Evolutionary conservation across 2,888 invertebrate genomes (phyloP).

Genomic region (Anthophora plumipes): DNA sequence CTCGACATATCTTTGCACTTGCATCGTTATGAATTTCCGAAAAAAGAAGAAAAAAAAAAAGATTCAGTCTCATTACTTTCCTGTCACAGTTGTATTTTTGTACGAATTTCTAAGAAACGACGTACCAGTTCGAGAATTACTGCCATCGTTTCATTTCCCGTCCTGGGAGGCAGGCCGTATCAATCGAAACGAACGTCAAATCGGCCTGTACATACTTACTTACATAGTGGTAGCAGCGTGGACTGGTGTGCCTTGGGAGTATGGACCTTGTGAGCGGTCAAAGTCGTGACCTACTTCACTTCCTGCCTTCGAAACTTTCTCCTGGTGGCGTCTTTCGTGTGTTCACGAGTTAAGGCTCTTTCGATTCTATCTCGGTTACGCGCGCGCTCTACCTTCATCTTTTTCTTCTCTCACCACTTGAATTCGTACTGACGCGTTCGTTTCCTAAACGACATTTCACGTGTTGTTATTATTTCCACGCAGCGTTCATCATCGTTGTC

Average conservation of each 20-base stretch:
- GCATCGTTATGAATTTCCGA: no score
- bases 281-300: conserved; percentile 84
- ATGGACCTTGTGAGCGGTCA: conserved; percentile 84
- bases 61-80: no score
- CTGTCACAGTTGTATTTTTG: not conserved
- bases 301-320: conserved; percentile 83
- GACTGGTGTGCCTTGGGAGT: conserved; percentile 72
- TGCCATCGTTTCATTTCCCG: conserved; percentile 9
- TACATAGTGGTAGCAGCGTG: conserved; percentile 31
- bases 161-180: not conserved
- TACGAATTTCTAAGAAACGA: not conserved
- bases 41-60: no score
- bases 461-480: conserved; percentile 33
- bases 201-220: conserved; percentile 9
- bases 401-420: not conserved
- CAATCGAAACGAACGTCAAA: conserved; percentile 18
- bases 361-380: conserved; percentile 50
- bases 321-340: conserved; percentile 76
- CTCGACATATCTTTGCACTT: no score
- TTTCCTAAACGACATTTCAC: not conserved
- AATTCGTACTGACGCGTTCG: no score
- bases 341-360: conserved; percentile 55
- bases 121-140: conserved; percentile 1
- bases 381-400: conserved; percentile 17
- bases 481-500: conserved; percentile 38